phyloP scores from a whole-genome alignment of 2,888 invertebrate species.

The Andricus curvator region DNA sequence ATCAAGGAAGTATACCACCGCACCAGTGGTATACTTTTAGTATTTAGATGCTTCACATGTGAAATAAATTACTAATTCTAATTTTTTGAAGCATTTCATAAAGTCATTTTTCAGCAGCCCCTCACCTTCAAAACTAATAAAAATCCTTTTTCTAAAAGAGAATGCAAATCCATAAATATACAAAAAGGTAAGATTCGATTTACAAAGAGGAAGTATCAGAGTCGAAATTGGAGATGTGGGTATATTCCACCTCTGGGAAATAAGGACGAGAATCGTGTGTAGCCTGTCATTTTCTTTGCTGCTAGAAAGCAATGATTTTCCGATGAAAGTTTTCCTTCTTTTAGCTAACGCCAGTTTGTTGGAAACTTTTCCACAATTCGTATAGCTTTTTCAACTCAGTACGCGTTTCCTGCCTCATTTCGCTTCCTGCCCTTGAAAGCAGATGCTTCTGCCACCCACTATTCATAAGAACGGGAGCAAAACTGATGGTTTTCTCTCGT shows the following conservation, averaged over 20 bases:
- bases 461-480: neutral
- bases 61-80: no score
- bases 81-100: no score
- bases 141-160: no score
- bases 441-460: neutral
- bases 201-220: neutral
- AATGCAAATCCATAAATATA: neutral
- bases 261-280: neutral
- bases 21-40: no score
- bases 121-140: no score
- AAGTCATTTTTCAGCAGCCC: no score
- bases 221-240: neutral
- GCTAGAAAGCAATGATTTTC: neutral
- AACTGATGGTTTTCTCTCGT: neutral
- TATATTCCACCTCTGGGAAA: constrained; percentile 5
- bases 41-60: no score
- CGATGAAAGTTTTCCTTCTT: neutral
- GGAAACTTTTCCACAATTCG: neutral
- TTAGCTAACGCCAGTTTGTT: neutral
- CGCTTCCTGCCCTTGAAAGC: neutral
- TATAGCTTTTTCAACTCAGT: neutral
- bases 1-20: no score
- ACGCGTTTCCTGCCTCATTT: neutral
- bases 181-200: neutral
- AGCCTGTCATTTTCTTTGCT: neutral